Evolutionary conservation across 2,888 invertebrate species (phyloP).

Genomic region (Pristionchus fissidentatus): DNA sequence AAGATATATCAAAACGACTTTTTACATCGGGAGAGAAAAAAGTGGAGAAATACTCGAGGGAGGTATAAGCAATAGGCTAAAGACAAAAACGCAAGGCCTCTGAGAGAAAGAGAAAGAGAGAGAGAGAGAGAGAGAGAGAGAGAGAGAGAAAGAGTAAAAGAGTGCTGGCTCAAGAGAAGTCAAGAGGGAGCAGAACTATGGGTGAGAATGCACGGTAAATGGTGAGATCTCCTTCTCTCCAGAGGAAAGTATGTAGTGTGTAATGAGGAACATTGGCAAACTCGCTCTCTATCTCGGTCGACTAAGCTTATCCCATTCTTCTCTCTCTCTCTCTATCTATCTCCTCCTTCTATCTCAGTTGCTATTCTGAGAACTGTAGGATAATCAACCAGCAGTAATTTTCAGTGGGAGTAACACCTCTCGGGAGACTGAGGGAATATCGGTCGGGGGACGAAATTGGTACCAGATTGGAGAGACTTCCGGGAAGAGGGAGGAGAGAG

Average conservation of each 20-base stretch:
- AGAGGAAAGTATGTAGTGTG: not conserved
- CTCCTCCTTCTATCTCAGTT: no score
- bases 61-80: no score
- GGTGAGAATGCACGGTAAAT: not conserved
- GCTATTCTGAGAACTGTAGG: slow-evolving; percentile 29
- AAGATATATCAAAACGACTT: no score
- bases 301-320: not conserved
- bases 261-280: slow-evolving; percentile 38
- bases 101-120: not conserved
- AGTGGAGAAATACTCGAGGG: no score
- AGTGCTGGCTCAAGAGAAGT: no score
- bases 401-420: not conserved
- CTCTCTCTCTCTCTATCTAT: not conserved
- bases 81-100: not conserved
- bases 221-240: not conserved
- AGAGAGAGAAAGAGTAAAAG: not conserved
- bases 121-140: slow-evolving; percentile 10
- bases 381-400: no score
- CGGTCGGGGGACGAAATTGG: not conserved
- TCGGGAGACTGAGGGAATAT: not conserved
- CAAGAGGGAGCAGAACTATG: not conserved
- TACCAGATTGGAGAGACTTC: not conserved
- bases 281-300: not conserved
- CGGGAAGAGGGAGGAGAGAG: not conserved
- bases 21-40: no score